phyloP scores from a whole-genome alignment of 2,113 vertebrate genomes.

The Zosterops pallidus region DNA sequence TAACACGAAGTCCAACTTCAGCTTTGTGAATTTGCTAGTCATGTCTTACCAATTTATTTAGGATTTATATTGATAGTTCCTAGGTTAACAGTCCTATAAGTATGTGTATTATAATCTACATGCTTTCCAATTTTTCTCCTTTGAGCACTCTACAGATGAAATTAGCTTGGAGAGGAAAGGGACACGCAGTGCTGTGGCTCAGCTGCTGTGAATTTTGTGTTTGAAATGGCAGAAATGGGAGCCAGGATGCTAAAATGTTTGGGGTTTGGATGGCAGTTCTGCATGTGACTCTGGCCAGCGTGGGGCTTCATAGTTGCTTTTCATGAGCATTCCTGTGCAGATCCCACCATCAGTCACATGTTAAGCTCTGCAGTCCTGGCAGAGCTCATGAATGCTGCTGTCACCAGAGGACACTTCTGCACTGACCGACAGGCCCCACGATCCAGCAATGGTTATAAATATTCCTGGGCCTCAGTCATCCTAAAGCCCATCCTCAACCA shows the following conservation, averaged over 20 bases:
- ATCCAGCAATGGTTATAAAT: constrained; percentile 45
- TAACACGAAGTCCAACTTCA: neutral
- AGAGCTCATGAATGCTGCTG: neutral
- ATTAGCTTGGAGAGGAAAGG: neutral
- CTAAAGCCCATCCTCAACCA: constrained; percentile 20
- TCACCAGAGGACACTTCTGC: constrained; percentile 4
- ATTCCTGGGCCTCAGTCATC: neutral
- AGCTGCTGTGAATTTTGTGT: neutral
- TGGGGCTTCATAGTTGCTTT: neutral
- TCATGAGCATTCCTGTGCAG: neutral
- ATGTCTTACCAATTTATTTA: neutral
- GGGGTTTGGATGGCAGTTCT: neutral
- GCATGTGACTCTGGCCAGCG: neutral
- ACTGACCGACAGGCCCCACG: neutral
- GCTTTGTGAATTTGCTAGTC: neutral
- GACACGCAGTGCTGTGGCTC: neutral
- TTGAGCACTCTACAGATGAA: fast-evolving
- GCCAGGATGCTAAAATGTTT: neutral
- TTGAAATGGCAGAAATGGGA: neutral
- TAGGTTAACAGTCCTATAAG: neutral
- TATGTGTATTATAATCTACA: fast-evolving
- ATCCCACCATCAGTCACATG: constrained; percentile 23
- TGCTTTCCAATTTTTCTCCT: neutral
- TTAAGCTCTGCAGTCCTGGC: constrained; percentile 1
- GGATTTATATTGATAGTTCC: neutral